phyloP scores from a whole-genome alignment of 2,113 vertebrate species.

The Scatophagus argus region DNA sequence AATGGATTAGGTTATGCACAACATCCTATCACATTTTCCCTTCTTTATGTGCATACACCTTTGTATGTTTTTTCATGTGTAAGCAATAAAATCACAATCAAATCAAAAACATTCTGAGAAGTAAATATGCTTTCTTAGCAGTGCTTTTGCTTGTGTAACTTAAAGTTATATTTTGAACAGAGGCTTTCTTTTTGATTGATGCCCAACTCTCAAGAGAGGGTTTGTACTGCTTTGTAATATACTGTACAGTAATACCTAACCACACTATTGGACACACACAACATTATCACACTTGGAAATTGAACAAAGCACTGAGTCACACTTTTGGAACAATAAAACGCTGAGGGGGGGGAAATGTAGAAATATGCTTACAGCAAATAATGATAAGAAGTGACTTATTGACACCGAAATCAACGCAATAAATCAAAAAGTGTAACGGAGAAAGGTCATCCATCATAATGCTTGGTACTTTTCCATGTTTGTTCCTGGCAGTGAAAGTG shows the following conservation, averaged over 20 bases:
- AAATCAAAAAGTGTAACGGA: not conserved
- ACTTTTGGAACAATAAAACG: not conserved
- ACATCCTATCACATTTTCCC: no score
- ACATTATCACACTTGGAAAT: no score
- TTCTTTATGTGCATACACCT: no score
- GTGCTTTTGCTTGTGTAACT: no score
- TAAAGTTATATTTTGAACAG: no score
- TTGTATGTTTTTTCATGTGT: no score
- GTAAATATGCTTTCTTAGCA: not conserved
- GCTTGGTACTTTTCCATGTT: no score
- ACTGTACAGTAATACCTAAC: no score
- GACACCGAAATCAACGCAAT: not conserved
- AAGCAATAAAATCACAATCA: no score
- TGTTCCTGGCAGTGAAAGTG: not conserved
- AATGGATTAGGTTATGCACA: no score
- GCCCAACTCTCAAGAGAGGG: not conserved
- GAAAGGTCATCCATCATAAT: not conserved
- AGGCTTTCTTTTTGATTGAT: not conserved
- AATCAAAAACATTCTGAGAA: no score
- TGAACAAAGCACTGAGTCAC: no score
- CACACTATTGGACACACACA: not conserved
- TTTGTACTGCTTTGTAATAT: not conserved
- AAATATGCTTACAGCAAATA: slow-evolving; percentile 1
- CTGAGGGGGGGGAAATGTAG: not conserved
- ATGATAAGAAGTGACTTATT: not conserved